Percentiles rank a stretch among this genome's conserved stretches.
Conservation (phyloP, 1,140 invertebrate species). For the Diabrotica undecimpunctata region DNA sequence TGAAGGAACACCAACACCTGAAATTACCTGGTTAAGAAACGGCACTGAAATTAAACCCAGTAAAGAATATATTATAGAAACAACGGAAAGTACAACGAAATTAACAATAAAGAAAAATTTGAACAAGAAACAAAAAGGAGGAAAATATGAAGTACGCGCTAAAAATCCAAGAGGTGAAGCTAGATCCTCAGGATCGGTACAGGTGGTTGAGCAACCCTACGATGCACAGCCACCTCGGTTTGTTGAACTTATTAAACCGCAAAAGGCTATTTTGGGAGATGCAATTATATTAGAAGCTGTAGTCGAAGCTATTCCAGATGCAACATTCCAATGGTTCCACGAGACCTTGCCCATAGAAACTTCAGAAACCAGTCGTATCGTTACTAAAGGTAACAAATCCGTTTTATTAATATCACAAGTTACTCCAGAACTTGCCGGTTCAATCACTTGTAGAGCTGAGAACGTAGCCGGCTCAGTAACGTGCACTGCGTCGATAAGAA, state of each 20-base stretch:
- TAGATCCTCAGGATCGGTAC: constrained; percentile 72
- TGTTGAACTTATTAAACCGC: constrained; percentile 65
- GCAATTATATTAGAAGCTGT: constrained; percentile 73
- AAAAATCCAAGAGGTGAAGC: constrained; percentile 72
- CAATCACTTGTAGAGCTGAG: constrained; percentile 84
- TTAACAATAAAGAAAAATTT: constrained; percentile 64
- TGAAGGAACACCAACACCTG: constrained; percentile 65
- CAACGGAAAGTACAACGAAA: constrained; percentile 62
- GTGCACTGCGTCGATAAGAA: constrained; percentile 71
- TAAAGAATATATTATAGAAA: constrained; percentile 62
- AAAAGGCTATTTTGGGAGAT: constrained; percentile 68
- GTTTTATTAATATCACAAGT: constrained; percentile 76
- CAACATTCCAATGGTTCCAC: constrained; percentile 84
- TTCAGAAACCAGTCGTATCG: constrained; percentile 64
- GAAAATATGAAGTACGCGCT: constrained; percentile 80
- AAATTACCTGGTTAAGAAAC: constrained; percentile 86
- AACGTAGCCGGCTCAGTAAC: constrained; percentile 83
- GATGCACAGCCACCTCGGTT: constrained; percentile 71
- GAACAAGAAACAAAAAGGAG: constrained; percentile 66
- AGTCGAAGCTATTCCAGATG: constrained; percentile 72
- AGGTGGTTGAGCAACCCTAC: constrained; percentile 54
- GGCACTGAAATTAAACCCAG: constrained; percentile 70
- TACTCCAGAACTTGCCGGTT: constrained; percentile 66
- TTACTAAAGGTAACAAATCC: constrained; percentile 74
- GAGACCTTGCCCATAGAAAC: constrained; percentile 61